Evolutionary conservation across 2,113 vertebrate species (phyloP), one percentile per base, ranked within the genome.

Genomic region (Rafetus swinhoei): DNA sequence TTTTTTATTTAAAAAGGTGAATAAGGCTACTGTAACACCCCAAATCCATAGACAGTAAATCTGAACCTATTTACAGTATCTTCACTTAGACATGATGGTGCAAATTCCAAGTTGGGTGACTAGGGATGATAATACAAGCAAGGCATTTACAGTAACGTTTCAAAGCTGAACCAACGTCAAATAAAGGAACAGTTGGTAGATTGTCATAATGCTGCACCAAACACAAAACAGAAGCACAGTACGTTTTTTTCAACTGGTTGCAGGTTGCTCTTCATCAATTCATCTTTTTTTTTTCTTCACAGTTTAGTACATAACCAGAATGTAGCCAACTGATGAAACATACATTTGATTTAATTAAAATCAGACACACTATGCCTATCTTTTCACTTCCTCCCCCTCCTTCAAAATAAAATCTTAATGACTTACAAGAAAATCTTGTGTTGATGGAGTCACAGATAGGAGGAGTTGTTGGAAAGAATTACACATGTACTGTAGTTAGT

Each of bases 21-120:
- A 98, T 99, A 99, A 99, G 99, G 99, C 99, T 99, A 99, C 98
- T 98, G 98, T 99, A 99, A 99, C 98, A 99, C 98, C 99, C 99
- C 98, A 98, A 99, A 99, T 99, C 99, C 99, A 99, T 98, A 98
- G 98, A 99, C 99, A 98, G 98, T 99, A 99, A 99, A 99, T 99
- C 99, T 98, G 98, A 98, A 99, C 98, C 98, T 99, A 99, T 99
- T 98, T 99, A 99, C 99, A 99, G 98, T 98, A 98, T 99, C 98
- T 99, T 99, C 98, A 99, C 98, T 99, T 99, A 97, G 95, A 98
- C 97, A 99, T 98, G 98, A 98, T 98, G 99, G 99, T 99, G 99
- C 98, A 99, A 99, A 99, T 98, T 99, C 98, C 98, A 98, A 99
- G 98, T 99, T 96, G 65, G 98, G 98, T 98, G 98, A 99, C 98